A percentile compares a stretch with the other conserved stretches of the same genome.
Evolutionary conservation across 2,113 vertebrate species (phyloP).

Genomic region (Gasterosteus nipponicus): DNA sequence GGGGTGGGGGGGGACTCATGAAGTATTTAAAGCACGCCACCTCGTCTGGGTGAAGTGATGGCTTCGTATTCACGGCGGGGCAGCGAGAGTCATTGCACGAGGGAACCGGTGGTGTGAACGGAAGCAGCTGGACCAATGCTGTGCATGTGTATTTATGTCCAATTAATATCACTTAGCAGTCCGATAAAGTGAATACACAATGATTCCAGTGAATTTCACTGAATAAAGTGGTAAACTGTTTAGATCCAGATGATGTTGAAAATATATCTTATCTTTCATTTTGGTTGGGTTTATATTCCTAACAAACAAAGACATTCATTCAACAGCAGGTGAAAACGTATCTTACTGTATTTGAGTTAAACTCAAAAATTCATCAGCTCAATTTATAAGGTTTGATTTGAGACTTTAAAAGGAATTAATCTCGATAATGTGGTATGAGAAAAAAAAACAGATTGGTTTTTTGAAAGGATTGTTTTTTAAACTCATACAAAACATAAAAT

Average conservation of each 20-base stretch:
- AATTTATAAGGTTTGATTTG: neutral
- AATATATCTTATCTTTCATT: conserved; percentile 24
- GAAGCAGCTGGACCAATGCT: neutral
- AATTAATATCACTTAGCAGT: neutral
- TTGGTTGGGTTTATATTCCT: neutral
- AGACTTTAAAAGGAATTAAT: neutral
- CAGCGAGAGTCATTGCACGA: neutral
- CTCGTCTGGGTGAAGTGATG: conserved; percentile 27
- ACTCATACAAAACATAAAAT: neutral
- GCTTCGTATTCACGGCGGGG: conserved; percentile 38
- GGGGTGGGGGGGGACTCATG: conserved; percentile 42
- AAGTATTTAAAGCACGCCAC: conserved; percentile 30
- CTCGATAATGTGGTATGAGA: no score
- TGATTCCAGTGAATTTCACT: neutral
- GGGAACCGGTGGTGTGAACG: neutral
- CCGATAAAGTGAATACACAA: neutral
- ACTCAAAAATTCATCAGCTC: neutral
- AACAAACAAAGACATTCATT: neutral
- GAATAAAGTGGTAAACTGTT: neutral
- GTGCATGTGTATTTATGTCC: neutral
- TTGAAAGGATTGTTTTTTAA: neutral
- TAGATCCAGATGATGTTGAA: neutral
- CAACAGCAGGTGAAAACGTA: neutral
- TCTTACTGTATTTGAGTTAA: neutral
- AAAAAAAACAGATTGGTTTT: neutral